These are phyloP conservation scores for Melikaiella ostensackeni DNA, from an alignment of 2,888 invertebrate genomes.

Conservation along the genomic window DNA sequence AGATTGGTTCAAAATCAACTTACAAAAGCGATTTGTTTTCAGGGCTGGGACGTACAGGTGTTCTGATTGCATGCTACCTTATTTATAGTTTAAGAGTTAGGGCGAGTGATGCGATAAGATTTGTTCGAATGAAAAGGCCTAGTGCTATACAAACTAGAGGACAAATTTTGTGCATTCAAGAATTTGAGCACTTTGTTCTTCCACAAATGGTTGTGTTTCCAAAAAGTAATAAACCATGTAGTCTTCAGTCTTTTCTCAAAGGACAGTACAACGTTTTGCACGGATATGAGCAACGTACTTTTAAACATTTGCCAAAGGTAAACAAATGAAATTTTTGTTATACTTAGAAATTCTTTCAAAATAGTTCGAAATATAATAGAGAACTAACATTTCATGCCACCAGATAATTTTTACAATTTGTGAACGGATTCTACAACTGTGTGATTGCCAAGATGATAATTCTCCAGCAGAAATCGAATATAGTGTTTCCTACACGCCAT, in stretches of 20 bases:
- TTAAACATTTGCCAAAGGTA: constrained; percentile 89
- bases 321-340: too few relatives aligned
- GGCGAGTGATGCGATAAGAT: constrained; percentile 89
- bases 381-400: constrained; percentile 53
- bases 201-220: constrained; percentile 87
- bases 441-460: constrained; percentile 81
- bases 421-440: constrained; percentile 86
- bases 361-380: not conserved
- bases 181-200: constrained; percentile 88
- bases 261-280: constrained; percentile 86
- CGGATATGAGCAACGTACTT: constrained; percentile 87
- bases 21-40: constrained; percentile 49
- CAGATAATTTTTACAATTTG: constrained; percentile 89
- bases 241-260: constrained; percentile 84
- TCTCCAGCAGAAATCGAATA: constrained; percentile 78
- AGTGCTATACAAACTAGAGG: constrained; percentile 90
- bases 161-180: constrained; percentile 89
- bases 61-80: constrained; percentile 91
- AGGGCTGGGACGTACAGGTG: constrained; percentile 91
- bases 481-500: constrained; percentile 79
- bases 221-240: constrained; percentile 81
- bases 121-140: constrained; percentile 87
- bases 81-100: constrained; percentile 87
- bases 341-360: not conserved
- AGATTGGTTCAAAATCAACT: too few relatives aligned